Evolutionary conservation across 1,140 invertebrate genomes (phyloP).

Genomic region (Magallana ariakensis): DNA sequence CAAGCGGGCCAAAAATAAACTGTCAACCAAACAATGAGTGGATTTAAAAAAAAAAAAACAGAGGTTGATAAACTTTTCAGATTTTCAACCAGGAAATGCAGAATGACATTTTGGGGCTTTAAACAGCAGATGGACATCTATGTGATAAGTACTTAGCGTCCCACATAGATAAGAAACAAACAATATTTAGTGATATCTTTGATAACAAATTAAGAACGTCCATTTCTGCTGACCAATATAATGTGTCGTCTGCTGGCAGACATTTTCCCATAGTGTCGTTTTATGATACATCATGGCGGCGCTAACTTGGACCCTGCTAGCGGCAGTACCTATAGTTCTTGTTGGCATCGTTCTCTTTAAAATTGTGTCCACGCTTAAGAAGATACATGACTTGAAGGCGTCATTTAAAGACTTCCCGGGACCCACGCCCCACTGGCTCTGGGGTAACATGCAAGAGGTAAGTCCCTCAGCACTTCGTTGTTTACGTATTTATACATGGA

Average conservation of each 20-base stretch:
- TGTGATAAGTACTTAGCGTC: background rate
- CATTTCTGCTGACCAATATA: background rate
- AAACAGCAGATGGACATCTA: background rate
- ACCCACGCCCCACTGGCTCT: slow-evolving; percentile 59
- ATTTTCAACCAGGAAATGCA: too few relatives aligned
- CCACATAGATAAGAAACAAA: slow-evolving; percentile 19
- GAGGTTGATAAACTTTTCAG: too few relatives aligned
- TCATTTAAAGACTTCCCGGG: slow-evolving; percentile 62
- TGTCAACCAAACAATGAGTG: too few relatives aligned
- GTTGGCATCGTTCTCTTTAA: slow-evolving; percentile 53
- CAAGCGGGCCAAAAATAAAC: too few relatives aligned
- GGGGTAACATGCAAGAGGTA: slow-evolving; percentile 62
- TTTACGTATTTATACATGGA: too few relatives aligned
- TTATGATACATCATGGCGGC: slow-evolving; percentile 39
- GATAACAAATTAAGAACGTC: too few relatives aligned
- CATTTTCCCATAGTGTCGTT: background rate
- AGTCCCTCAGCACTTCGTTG: background rate
- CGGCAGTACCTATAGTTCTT: slow-evolving; percentile 47
- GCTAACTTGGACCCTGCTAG: slow-evolving; percentile 21
- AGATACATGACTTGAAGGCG: slow-evolving; percentile 47
- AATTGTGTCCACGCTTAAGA: slow-evolving; percentile 46
- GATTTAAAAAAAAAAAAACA: too few relatives aligned
- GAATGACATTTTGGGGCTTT: background rate
- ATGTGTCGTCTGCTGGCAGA: background rate
- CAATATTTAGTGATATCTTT: background rate